phyloP scores from a whole-genome alignment of 2,888 invertebrate species.

The Heteromyza rotundicornis region DNA sequence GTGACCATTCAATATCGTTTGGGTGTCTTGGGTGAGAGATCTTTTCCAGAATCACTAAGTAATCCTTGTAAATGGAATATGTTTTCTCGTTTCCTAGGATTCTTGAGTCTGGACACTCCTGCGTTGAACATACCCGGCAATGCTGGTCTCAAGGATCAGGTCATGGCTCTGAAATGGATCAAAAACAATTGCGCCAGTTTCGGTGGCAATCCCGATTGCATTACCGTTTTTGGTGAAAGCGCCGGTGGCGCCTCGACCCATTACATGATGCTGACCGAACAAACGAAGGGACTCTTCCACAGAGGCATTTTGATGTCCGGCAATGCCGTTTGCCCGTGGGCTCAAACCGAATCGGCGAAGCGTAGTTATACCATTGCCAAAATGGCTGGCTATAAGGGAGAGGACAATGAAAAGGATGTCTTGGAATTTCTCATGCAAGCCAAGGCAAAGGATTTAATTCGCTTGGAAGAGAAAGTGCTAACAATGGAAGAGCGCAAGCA shows the following conservation, averaged over 20 bases:
- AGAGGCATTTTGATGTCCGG: conserved; percentile 59
- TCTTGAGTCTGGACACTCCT: conserved; percentile 62
- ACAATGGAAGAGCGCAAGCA: conserved; percentile 45
- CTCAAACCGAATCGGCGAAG: conserved; percentile 40
- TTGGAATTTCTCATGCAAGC: conserved; percentile 55
- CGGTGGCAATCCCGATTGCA: conserved; percentile 65
- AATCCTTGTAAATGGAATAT: too few relatives aligned
- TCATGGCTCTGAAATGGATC: conserved; percentile 65
- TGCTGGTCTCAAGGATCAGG: conserved; percentile 66
- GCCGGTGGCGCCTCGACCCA: conserved; percentile 64
- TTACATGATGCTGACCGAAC: conserved; percentile 64
- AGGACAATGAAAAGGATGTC: conserved; percentile 57
- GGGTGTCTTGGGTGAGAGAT: conserved; percentile 59
- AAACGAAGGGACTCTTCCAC: conserved; percentile 62
- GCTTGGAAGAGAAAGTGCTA: conserved; percentile 48
- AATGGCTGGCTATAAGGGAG: conserved; percentile 53
- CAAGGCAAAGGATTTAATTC: conserved; percentile 49
- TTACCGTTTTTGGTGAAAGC: conserved; percentile 66
- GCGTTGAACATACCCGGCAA: conserved; percentile 65
- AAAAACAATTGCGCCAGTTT: conserved; percentile 64
- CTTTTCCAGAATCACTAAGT: too few relatives aligned
- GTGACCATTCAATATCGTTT: conserved; percentile 64
- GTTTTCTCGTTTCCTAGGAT: too few relatives aligned
- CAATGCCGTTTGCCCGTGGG: conserved; percentile 49
- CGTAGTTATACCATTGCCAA: conserved; percentile 53